A percentile compares a stretch with the other conserved stretches of the same genome.
Conservation (phyloP, 2,113 vertebrate species). For the Scalopus aquaticus region DNA sequence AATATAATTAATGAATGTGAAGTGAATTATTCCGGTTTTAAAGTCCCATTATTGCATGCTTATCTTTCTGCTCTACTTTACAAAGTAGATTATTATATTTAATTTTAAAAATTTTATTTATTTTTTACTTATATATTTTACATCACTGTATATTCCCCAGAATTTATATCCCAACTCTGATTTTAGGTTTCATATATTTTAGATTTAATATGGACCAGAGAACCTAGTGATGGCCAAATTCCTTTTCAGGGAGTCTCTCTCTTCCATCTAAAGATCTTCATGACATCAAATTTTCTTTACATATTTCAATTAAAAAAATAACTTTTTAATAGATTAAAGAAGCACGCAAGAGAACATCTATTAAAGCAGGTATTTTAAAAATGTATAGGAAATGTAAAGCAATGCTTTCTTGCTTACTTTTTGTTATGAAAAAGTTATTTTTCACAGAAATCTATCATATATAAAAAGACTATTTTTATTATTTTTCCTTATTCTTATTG, state of each 20-base stretch:
- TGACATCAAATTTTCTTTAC: neutral
- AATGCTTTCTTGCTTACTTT: neutral
- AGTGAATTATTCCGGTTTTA: conserved; percentile 33
- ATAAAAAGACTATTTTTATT: neutral
- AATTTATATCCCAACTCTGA: neutral
- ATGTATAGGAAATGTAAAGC: neutral
- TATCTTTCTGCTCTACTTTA: neutral
- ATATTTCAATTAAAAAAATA: neutral
- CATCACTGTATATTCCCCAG: too few species aligned
- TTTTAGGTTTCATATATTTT: neutral
- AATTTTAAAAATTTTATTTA: too few species aligned
- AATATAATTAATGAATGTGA: neutral
- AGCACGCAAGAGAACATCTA: neutral
- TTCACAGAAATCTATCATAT: neutral
- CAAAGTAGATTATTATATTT: neutral
- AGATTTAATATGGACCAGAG: neutral
- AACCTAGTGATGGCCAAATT: neutral
- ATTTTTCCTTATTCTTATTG: neutral
- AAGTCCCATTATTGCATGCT: neutral
- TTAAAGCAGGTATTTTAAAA: neutral
- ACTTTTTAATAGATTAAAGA: neutral
- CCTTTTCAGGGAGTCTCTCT: neutral
- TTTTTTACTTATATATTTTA: too few species aligned
- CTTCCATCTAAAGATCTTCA: neutral
- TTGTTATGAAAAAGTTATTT: conserved; percentile 15